Percentiles rank a stretch among this genome's conserved stretches.
These are phyloP conservation scores for Phytoseiulus persimilis DNA, from an alignment of 2,888 invertebrate species.

Conservation along the genomic window DNA sequence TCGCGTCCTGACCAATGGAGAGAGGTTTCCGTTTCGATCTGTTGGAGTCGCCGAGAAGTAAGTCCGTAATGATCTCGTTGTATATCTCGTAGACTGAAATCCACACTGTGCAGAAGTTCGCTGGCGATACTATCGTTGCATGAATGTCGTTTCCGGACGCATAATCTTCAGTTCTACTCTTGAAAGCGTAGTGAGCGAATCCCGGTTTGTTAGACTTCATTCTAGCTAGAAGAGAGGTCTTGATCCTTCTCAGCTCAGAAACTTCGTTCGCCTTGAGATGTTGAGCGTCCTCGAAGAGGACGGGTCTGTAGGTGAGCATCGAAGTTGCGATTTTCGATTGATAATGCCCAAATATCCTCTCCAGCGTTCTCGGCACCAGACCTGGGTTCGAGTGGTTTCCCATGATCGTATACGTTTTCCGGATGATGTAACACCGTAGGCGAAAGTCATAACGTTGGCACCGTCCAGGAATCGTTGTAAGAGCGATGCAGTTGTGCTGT, in stretches of 20 bases:
- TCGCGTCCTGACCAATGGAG: constrained; percentile 13
- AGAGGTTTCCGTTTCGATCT: not conserved
- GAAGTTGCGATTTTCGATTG: not conserved
- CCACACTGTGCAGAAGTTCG: constrained; percentile 56
- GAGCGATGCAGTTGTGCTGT: not conserved
- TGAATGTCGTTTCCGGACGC: not conserved
- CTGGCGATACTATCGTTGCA: not conserved
- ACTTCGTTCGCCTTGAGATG: not conserved
- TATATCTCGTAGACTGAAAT: constrained; percentile 82
- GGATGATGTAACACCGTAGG: constrained; percentile 19
- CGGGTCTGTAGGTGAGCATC: constrained; percentile 21
- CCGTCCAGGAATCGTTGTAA: constrained; percentile 14
- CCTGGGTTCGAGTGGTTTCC: not conserved
- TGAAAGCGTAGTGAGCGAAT: constrained; percentile 11
- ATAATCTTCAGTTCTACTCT: not conserved
- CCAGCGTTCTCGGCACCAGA: constrained; percentile 20
- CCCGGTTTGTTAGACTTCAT: not conserved
- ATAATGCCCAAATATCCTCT: constrained; percentile 9
- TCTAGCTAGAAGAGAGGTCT: not conserved
- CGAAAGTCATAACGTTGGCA: constrained; percentile 24
- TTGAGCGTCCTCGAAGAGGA: not conserved
- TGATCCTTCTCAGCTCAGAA: not conserved
- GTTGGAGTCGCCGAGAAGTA: constrained; percentile 55
- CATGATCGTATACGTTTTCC: constrained; percentile 31
- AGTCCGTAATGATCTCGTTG: constrained; percentile 78